These are phyloP conservation scores for Pelobates fuscus DNA, from an alignment of 2,113 vertebrate species.

Conservation along the genomic window DNA sequence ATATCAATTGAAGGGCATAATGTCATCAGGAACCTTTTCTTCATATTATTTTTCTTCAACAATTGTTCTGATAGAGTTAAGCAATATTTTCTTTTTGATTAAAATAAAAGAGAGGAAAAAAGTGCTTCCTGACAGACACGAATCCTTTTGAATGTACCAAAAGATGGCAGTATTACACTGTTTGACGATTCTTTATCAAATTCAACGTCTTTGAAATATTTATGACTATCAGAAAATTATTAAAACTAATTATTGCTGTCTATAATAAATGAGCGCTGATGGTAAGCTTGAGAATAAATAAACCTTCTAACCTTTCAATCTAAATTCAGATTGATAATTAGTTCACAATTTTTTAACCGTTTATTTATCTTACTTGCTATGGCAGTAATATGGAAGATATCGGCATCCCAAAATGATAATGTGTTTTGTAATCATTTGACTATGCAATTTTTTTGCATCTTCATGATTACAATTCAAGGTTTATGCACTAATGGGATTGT, in stretches of 20 bases:
- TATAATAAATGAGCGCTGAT: slow-evolving; percentile 38
- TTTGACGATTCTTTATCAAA: not conserved
- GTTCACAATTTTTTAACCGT: not conserved
- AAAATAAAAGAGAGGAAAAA: not conserved
- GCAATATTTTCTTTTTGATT: not conserved
- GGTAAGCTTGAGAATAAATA: slow-evolving; percentile 26
- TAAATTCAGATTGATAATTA: slow-evolving; percentile 5
- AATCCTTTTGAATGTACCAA: not conserved
- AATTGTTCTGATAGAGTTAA: not conserved
- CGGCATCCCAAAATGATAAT: not conserved
- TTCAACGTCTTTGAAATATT: slow-evolving; percentile 13
- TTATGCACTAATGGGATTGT: too few relatives aligned
- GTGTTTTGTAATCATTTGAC: too few relatives aligned
- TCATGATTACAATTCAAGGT: too few relatives aligned
- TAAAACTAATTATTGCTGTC: slow-evolving; percentile 44
- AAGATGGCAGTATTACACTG: slow-evolving; percentile 32
- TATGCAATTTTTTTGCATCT: too few relatives aligned
- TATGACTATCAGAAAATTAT: slow-evolving; percentile 39
- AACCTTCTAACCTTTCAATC: slow-evolving; percentile 15
- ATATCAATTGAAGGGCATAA: slow-evolving; percentile 24
- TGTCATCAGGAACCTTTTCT: not conserved
- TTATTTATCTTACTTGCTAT: too few relatives aligned
- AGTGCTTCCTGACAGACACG: not conserved
- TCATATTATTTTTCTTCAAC: not conserved
- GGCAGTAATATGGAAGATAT: not conserved